These are phyloP conservation scores for Diceros bicornis DNA, from an alignment of 2,797 vertebrate genomes.

Conservation along the genomic window DNA sequence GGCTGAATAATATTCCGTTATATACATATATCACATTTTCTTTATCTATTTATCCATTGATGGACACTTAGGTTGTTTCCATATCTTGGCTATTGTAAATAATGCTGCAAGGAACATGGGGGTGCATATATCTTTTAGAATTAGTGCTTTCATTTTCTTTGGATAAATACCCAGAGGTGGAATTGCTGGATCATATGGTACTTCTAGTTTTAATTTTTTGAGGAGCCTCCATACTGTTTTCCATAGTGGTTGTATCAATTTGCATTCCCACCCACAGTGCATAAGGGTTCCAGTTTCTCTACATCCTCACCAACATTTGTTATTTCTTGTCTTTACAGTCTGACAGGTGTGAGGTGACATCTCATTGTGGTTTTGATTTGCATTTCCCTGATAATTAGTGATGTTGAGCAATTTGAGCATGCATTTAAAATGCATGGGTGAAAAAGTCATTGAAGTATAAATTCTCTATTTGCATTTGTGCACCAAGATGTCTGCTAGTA, in stretches of 20 bases:
- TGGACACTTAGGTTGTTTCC: not conserved
- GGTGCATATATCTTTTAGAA: not conserved
- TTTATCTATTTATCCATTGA: not conserved
- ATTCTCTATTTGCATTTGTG: conserved; percentile 38
- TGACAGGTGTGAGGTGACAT: not conserved
- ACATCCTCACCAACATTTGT: no score
- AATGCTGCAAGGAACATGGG: not conserved
- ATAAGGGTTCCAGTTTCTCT: no score
- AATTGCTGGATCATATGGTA: not conserved
- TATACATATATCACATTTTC: not conserved
- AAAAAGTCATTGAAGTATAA: not conserved
- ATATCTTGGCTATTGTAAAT: not conserved
- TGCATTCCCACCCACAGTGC: not conserved
- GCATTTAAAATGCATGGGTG: not conserved
- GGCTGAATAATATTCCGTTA: not conserved
- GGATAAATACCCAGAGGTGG: not conserved
- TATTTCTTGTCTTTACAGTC: not conserved
- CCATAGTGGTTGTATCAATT: not conserved
- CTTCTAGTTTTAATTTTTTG: no score
- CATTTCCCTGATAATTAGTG: not conserved
- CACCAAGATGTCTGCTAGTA: not conserved
- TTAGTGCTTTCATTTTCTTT: not conserved
- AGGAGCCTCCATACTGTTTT: not conserved
- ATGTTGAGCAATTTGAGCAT: not conserved
- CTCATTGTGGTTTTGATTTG: not conserved